Base-by-base conservation (phyloP, 2,888 invertebrate species). In the Zaprionus obscuricornis region DNA sequence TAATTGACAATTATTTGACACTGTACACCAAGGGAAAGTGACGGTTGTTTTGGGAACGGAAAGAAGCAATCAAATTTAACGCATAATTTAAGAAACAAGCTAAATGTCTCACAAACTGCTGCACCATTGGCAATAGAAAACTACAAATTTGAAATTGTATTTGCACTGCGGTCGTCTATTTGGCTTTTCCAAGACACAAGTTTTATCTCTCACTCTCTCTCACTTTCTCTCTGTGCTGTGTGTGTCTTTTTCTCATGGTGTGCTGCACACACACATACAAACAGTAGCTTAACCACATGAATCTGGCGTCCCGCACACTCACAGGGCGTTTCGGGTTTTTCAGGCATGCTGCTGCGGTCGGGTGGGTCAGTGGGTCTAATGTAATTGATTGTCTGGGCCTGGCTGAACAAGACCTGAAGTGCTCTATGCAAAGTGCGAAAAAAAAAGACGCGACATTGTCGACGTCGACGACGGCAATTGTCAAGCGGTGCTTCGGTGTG, bases 321-420 rank as follows among this genome's bases (percentile, higher is more conserved):
- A 43, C 29, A 52, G 26, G 17, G 20, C 40, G 42, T 24, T 36
- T 60, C 51, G 27, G 51, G n/a, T n/a, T 40, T 56, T 65, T 58
- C 6, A 47, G 59, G 52, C 64, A 52, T 49, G 69, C 56, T 51
- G 37, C 54, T 60, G 66, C 22, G 71, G 74, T 59, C 34, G 59
- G 56, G 27, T 52, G 66, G 57, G 49, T 54, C 60, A 58, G 54
- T 66, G 69, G 36, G 45, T 54, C 63, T 82, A 74, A 77, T 76
- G 75, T 77, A 76, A 82, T 76, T 76, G 75, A 76, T 82, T 82
- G 82, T 77, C 74, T 74, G 60, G 52, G 60, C 73, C 43, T 36
- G 56, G 58, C 56, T 39, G 62, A 57, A 40, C 76, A 37, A 51
- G 67, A 60, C 54, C 63, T 54, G 39, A 50, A 81, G 50, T 58